Conservation (phyloP, 2,797 vertebrate species). For the Sardinella longiceps region DNA sequence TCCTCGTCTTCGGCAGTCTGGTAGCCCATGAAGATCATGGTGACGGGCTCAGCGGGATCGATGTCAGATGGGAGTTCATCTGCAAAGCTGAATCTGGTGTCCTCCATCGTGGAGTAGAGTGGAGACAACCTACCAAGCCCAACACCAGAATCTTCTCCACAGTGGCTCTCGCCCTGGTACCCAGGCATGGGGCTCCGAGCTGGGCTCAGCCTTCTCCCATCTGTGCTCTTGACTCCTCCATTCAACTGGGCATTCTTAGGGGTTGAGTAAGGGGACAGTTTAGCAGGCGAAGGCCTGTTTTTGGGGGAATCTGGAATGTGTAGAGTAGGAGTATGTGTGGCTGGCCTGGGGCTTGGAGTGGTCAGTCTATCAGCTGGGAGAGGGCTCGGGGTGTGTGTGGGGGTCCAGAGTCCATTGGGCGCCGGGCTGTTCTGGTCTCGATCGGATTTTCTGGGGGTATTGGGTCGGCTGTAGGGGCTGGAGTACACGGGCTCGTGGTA, state of each 20-base stretch:
- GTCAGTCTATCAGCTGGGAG: slow-evolving; percentile 26
- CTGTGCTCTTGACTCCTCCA: slow-evolving; percentile 15
- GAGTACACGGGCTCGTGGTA: slow-evolving; percentile 92
- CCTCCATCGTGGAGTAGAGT: slow-evolving; percentile 62
- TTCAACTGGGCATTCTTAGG: slow-evolving; percentile 34
- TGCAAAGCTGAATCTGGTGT: slow-evolving; percentile 65
- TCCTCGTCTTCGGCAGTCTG: slow-evolving; percentile 80
- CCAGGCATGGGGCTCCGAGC: slow-evolving; percentile 46
- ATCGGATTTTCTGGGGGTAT: slow-evolving; percentile 69
- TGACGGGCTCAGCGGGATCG: slow-evolving; percentile 79
- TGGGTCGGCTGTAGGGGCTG: slow-evolving; percentile 78
- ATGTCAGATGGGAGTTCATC: slow-evolving; percentile 71
- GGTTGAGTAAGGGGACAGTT: slow-evolving; percentile 27
- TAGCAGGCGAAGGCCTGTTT: not conserved
- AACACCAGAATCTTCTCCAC: slow-evolving; percentile 53
- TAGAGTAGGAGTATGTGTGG: slow-evolving; percentile 19
- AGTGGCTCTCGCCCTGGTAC: slow-evolving; percentile 52
- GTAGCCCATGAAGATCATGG: slow-evolving; percentile 98
- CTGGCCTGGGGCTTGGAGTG: slow-evolving; percentile 35
- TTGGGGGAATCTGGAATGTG: slow-evolving; percentile 46
- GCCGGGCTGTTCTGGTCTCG: slow-evolving; percentile 62
- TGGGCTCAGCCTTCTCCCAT: slow-evolving; percentile 33
- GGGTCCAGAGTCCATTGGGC: slow-evolving; percentile 53
- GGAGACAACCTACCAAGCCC: slow-evolving; percentile 47
- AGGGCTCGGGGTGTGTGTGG: slow-evolving; percentile 62